Base-by-base conservation (phyloP, 2,888 invertebrate species). In the Ecliptopera silaceata region DNA sequence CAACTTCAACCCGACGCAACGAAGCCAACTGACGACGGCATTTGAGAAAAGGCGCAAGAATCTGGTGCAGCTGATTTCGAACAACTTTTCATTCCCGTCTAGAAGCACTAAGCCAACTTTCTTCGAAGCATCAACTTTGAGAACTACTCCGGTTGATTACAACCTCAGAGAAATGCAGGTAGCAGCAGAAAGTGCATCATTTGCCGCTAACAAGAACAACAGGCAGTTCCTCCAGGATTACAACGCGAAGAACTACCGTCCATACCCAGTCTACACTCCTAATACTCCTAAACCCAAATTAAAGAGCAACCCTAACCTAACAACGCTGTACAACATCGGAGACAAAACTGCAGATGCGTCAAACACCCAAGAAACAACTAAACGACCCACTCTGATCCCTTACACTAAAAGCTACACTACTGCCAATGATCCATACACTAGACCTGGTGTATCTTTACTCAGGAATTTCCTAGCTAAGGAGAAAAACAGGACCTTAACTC, bases 161-260 rank as follows among this genome's bases (percentile, higher is more conserved):
- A 91, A 76, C 56, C 69, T 87, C 2, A 92, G 82, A 59, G 95
- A 96, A 80, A 93, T 93, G 73, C 96, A 96, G 76, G 92, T 94
- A 1, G 93, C 94, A 0, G 95, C 96, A 6, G 96, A 96, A 81
- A 94, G 95, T 5, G 95, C 95, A 0, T 95, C 96, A 0, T 96
- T 96, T 74, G 93, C 93, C 1, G 93, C 93, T 1, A 92, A 93
- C 34, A 90, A 87, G 51, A 89, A 90, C 59, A 86, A 89, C 63
- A 80, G 88, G 51, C 88, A 91, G 65, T 86, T 80, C 58, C 70
- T 90, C 31, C 89, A 92, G 75, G 83, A 88, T 56, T 86, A 82
- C 55, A 78, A 81, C 63, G 71, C 77, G 65, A 84, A 92, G 72
- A 82, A 88, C 70, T 79, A 82, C 53, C 77, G 88, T 3, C 90